Evolutionary conservation across 2,888 invertebrate species (phyloP).

Genomic region (Lymantria monacha): DNA sequence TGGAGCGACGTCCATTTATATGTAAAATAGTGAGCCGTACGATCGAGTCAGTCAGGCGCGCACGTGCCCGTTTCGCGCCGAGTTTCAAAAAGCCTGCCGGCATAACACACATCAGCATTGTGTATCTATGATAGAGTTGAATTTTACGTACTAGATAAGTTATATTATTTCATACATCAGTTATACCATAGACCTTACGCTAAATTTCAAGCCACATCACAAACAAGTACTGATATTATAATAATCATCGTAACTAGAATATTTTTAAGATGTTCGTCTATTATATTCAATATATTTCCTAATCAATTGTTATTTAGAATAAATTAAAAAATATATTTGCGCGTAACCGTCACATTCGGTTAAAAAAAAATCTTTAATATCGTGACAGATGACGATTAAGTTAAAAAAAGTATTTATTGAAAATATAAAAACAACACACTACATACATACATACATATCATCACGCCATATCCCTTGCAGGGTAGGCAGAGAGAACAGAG

Average conservation of each 20-base stretch:
- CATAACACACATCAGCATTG: conserved; percentile 44
- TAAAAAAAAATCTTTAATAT: too few species aligned
- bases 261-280: conserved; percentile 5
- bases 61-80: conserved; percentile 45
- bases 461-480: too few species aligned
- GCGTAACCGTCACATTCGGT: too few species aligned
- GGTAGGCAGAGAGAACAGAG: too few species aligned
- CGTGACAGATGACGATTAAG: too few species aligned
- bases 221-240: conserved; percentile 11
- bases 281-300: neutral
- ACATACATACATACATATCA: too few species aligned
- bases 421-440: too few species aligned
- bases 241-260: conserved; percentile 1
- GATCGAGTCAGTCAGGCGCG: conserved; percentile 61
- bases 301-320: too few species aligned
- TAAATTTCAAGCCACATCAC: conserved; percentile 6
- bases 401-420: too few species aligned
- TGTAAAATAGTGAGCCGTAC: conserved; percentile 78
- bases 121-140: conserved; percentile 34
- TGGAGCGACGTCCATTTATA: conserved; percentile 77
- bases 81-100: conserved; percentile 34
- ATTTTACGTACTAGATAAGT: conserved; percentile 25
- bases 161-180: neutral
- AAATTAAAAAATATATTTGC: too few species aligned
- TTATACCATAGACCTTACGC: conserved; percentile 2